Conservation (phyloP, 2,113 vertebrate genomes). For the Malaclemys terrapin region DNA sequence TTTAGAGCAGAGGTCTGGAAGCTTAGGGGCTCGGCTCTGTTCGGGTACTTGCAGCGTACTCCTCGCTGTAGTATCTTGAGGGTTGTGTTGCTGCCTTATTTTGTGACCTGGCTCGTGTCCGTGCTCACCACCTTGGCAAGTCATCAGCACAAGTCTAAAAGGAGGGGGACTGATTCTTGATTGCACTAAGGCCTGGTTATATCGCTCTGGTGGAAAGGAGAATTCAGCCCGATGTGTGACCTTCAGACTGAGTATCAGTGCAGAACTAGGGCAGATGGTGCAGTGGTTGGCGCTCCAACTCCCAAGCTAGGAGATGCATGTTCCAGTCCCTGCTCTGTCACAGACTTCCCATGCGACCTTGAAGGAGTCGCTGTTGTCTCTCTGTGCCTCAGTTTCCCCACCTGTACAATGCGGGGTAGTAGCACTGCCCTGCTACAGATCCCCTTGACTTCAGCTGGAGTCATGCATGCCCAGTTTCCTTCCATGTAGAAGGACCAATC, state of each 20-base stretch:
- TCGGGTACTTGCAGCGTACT: accelerated
- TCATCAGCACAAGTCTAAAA: no score
- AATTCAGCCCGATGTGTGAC: background rate
- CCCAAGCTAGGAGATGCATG: background rate
- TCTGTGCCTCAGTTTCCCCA: background rate
- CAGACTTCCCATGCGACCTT: background rate
- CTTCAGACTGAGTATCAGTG: no score
- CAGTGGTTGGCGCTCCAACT: background rate
- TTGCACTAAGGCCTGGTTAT: background rate
- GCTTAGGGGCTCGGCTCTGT: background rate
- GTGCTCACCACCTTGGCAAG: background rate
- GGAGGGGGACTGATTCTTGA: background rate
- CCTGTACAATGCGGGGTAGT: background rate
- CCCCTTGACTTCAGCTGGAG: background rate
- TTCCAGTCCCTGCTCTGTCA: background rate
- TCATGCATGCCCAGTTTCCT: background rate
- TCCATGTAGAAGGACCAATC: no score
- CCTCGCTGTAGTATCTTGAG: background rate
- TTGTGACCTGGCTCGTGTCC: background rate
- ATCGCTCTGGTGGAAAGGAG: background rate
- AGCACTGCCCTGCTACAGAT: background rate
- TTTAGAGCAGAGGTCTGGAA: background rate
- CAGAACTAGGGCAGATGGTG: background rate
- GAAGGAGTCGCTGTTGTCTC: no score
- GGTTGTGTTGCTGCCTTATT: background rate